Percentiles rank a stretch among this genome's conserved stretches.
Evolutionary conservation across 2,113 vertebrate species (phyloP).

Genomic region (Tapirus terrestris): DNA sequence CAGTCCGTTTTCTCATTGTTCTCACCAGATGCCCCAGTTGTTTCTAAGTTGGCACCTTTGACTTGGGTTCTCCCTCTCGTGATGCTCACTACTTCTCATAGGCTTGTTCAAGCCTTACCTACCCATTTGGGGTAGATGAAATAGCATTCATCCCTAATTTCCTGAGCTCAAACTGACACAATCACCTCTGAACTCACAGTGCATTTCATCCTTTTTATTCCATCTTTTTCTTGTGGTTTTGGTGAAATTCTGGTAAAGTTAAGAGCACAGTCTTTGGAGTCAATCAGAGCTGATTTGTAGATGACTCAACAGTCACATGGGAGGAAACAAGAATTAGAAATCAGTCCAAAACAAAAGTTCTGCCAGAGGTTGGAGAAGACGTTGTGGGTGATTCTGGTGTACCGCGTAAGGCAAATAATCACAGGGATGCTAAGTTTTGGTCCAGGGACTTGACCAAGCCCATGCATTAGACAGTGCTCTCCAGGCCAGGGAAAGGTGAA

Average conservation of each 20-base stretch:
- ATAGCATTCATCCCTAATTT: not conserved
- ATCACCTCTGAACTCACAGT: not conserved
- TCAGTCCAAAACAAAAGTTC: not conserved
- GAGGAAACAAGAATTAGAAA: not conserved
- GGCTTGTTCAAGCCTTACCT: not conserved
- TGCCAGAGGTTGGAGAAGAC: not conserved
- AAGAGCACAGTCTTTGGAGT: not conserved
- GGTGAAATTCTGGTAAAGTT: not conserved
- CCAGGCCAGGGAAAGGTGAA: not conserved
- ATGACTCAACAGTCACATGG: not conserved
- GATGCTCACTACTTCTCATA: not conserved
- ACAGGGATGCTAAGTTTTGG: not conserved
- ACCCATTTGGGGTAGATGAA: not conserved
- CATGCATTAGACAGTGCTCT: not conserved
- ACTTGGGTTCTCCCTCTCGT: not conserved
- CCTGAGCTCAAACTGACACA: not conserved
- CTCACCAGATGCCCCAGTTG: not conserved
- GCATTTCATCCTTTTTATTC: not conserved
- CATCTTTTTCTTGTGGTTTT: not conserved
- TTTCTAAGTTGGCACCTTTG: not conserved
- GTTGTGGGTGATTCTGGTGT: fast-evolving
- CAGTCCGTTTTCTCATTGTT: not conserved
- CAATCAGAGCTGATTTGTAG: not conserved
- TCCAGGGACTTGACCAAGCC: not conserved
- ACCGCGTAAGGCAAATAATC: not conserved